phyloP scores from a whole-genome alignment of 1,140 invertebrate species.

The Heliothis virescens region DNA sequence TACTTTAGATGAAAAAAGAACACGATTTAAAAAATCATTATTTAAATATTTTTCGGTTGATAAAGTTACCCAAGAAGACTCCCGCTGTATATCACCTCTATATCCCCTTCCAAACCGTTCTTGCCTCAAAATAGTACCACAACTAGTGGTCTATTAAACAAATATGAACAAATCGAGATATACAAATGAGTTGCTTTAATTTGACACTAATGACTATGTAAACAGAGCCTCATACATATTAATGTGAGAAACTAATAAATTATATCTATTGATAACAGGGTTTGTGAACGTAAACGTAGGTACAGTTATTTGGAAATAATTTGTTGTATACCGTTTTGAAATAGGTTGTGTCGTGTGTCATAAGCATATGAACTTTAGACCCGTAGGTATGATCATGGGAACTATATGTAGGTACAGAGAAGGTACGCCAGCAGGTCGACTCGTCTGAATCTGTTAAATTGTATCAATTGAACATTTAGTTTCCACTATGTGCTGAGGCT shows the following conservation, averaged over 20 bases:
- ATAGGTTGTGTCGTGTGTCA: not conserved
- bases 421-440: no score
- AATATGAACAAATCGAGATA: constrained; percentile 37
- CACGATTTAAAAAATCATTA: no score
- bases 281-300: not conserved
- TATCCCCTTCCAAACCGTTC: not conserved
- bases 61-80: no score
- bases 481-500: no score
- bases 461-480: no score
- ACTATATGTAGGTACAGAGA: no score
- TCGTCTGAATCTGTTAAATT: no score
- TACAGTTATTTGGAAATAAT: not conserved
- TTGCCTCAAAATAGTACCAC: not conserved
- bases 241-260: constrained; percentile 50
- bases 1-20: no score
- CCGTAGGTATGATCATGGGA: no score
- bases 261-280: not conserved
- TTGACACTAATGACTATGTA: constrained; percentile 47
- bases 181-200: constrained; percentile 46
- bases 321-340: constrained; percentile 3
- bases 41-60: no score
- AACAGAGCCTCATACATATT: constrained; percentile 46
- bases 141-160: constrained; percentile 17
- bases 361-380: no score
- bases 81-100: no score